phyloP scores from a whole-genome alignment of 2,797 vertebrate genomes.

The Parambassis ranga region DNA sequence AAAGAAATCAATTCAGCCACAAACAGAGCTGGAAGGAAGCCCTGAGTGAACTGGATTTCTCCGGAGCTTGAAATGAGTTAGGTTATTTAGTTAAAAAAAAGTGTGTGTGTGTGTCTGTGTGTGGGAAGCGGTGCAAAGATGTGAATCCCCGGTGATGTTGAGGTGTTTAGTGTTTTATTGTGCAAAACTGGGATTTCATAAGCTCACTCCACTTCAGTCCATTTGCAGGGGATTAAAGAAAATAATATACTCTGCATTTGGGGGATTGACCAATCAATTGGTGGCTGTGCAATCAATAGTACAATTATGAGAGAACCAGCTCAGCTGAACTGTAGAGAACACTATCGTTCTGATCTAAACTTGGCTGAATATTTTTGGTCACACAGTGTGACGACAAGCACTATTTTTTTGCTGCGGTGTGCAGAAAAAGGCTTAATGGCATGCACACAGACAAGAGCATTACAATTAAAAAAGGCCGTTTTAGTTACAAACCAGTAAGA shows the following conservation, averaged over 20 bases:
- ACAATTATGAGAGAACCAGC: constrained; percentile 68
- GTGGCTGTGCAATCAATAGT: constrained; percentile 58
- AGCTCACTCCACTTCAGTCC: constrained; percentile 43
- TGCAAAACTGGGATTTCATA: constrained; percentile 60
- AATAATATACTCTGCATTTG: constrained; percentile 61
- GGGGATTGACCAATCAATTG: constrained; percentile 67
- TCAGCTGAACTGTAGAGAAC: constrained; percentile 50
- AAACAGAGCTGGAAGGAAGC: constrained; percentile 46
- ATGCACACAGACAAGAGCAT: constrained; percentile 31
- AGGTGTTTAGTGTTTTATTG: constrained; percentile 70
- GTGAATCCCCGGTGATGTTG: constrained; percentile 52
- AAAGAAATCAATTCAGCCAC: constrained; percentile 51
- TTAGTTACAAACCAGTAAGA: constrained; percentile 28
- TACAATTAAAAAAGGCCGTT: constrained; percentile 44
- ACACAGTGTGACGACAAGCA: constrained; percentile 21
- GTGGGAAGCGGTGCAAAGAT: constrained; percentile 50
- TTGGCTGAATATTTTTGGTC: constrained; percentile 30
- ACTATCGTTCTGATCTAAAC: constrained; percentile 33
- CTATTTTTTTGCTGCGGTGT: constrained; percentile 38
- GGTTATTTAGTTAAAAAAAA: constrained; percentile 40
- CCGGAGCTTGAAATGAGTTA: constrained; percentile 56
- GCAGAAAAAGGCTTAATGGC: constrained; percentile 23
- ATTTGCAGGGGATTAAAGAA: constrained; percentile 61
- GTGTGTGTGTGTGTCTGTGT: constrained; percentile 3
- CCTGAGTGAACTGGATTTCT: constrained; percentile 45